phyloP scores from a whole-genome alignment of 2,113 vertebrate genomes.

The Cathartes aura region DNA sequence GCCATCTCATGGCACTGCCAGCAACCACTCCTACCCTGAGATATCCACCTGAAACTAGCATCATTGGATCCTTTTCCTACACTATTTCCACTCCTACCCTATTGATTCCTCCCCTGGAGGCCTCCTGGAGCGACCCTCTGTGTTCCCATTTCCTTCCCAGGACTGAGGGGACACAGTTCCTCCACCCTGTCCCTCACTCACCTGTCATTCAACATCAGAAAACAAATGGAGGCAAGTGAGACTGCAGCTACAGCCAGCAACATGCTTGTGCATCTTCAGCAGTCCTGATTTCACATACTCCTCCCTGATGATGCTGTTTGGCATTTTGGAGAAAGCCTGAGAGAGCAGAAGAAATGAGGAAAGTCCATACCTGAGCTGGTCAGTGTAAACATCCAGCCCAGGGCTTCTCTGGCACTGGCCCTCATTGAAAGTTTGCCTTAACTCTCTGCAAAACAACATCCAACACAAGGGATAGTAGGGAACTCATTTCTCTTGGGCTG shows the following conservation, averaged over 20 bases:
- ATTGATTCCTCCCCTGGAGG: not conserved
- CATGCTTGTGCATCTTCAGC: not conserved
- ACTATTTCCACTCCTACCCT: not conserved
- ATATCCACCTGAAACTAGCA: not conserved
- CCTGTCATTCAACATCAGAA: not conserved
- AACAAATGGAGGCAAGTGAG: not conserved
- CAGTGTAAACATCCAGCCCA: not conserved
- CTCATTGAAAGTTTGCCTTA: not conserved
- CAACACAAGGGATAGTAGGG: not conserved
- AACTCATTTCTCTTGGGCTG: not conserved
- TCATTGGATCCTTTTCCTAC: not conserved
- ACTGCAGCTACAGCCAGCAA: not conserved
- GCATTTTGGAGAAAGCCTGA: not conserved
- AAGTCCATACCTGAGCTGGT: not conserved
- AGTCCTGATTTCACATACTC: not conserved
- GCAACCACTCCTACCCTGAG: not conserved
- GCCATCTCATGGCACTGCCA: not conserved
- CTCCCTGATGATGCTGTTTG: not conserved
- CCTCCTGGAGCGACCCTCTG: not conserved
- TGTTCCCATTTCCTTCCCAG: not conserved
- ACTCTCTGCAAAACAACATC: not conserved
- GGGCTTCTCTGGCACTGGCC: not conserved
- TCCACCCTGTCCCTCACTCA: not conserved
- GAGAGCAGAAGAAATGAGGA: not conserved
- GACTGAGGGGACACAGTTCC: not conserved